Evolutionary conservation across 2,797 vertebrate genomes (phyloP), one percentile per base, ranked within the genome.

Genomic region (Buphagus erythrorhynchus): DNA sequence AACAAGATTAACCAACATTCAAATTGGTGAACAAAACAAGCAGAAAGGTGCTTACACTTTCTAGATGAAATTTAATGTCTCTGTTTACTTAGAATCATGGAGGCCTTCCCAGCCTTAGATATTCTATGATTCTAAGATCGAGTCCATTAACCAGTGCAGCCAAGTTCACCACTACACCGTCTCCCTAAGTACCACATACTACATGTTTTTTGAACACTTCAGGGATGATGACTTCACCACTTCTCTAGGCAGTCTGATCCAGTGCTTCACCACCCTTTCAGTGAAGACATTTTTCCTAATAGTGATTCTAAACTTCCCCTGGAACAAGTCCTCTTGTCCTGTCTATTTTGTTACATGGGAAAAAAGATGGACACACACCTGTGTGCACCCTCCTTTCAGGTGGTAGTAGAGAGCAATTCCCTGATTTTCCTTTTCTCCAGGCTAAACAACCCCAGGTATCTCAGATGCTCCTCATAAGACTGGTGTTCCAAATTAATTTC

Each of bases 111-210:
- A 51, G 5, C 52, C 18, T 13, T 42, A 43, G 8, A 49, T 75
- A 51, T 9, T 51, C 18, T 43, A 0, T 43, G 22, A 24, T 51
- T 75, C 28, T 43, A 28, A 28, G 42, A 57, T n/a, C 0, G 0
- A 76, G 28, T 57, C 43, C 5, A 5, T 33, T 76, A 69, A 76
- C 6, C 49, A 33, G 16, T 28, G 11, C 57, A 51, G 14, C n/a
- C 25, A 57, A 51, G 14, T 69, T 36, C 5, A 49, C 24, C 7
- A 10, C 29, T 69, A 31, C 24, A 35, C 10, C 9, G 8, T 38
- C 20, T 26, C 24, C 33, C 15, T 45, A 22, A 33, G 43, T 49
- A 49, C 6, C 38, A 35, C 40, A 49, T n/a, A 11, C 24, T 26
- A 10, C 6, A 5, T 43, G 4, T 11, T 51, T 62, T 48, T 51